Conservation (phyloP, 2,888 invertebrate genomes). For the Girardia tigrina region DNA sequence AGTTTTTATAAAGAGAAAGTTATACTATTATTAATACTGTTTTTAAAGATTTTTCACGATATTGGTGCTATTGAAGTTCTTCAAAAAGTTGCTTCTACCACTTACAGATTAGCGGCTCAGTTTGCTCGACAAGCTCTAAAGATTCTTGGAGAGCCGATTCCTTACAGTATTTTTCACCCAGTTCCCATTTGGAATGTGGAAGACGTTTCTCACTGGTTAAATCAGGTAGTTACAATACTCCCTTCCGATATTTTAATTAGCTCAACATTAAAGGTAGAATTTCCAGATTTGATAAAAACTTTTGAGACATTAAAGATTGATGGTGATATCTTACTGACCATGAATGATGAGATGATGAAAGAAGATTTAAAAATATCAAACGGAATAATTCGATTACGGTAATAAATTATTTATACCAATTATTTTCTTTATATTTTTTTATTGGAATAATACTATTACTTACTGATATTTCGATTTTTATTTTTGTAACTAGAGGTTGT, state of each 20-base stretch:
- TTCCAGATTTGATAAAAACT: conserved; percentile 54
- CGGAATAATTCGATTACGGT: conserved; percentile 78
- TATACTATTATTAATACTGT: too few species aligned
- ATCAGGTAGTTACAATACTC: conserved; percentile 59
- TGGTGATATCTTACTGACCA: conserved; percentile 78
- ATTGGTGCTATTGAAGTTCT: conserved; percentile 86
- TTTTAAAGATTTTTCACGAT: conserved; percentile 68
- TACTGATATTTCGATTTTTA: too few species aligned
- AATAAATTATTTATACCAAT: conserved; percentile 37
- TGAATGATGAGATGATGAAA: conserved; percentile 76
- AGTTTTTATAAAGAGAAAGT: too few species aligned
- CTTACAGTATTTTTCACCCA: conserved; percentile 64
- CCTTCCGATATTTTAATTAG: neutral
- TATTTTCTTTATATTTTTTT: too few species aligned
- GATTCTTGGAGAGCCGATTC: conserved; percentile 84
- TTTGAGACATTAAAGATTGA: conserved; percentile 84
- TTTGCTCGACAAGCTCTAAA: conserved; percentile 59
- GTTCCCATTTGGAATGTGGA: conserved; percentile 84
- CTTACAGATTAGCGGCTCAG: conserved; percentile 89
- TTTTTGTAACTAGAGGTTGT: too few species aligned
- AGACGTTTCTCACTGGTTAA: conserved; percentile 93
- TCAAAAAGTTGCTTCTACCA: conserved; percentile 88
- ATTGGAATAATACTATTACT: too few species aligned
- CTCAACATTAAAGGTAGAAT: neutral
- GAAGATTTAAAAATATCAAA: conserved; percentile 82